Percentiles rank a stretch among this genome's conserved stretches.
phyloP scores from a whole-genome alignment of 2,113 vertebrate genomes.

The Salminus brasiliensis region DNA sequence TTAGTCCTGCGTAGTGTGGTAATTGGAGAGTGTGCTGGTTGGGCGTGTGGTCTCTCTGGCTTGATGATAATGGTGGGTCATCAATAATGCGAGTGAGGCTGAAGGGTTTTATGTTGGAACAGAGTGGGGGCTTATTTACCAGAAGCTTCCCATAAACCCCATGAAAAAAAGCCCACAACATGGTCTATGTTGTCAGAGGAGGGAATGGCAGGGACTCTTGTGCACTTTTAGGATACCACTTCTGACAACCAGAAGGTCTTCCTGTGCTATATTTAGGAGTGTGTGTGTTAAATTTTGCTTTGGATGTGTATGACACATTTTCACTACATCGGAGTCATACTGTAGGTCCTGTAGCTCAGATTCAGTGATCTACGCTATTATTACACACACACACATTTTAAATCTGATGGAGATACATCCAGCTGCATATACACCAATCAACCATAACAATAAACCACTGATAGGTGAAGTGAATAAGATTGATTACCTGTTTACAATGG shows the following conservation, averaged over 20 bases:
- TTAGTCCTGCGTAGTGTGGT: conserved; percentile 69
- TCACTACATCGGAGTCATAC: conserved; percentile 6
- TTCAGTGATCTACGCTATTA: neutral
- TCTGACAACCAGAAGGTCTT: conserved; percentile 5
- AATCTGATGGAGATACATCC: too few relatives aligned
- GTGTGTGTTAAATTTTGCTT: conserved; percentile 40
- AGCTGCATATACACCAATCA: too few relatives aligned
- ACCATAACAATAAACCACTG: too few relatives aligned
- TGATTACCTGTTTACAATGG: too few relatives aligned
- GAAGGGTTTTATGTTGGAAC: conserved; percentile 67
- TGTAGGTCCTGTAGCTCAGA: neutral
- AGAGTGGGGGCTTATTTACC: conserved; percentile 54
- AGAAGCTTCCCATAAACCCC: conserved; percentile 49
- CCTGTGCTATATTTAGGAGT: conserved; percentile 26
- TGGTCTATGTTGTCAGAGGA: conserved; percentile 24
- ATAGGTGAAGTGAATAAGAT: too few relatives aligned
- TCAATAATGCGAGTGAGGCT: conserved; percentile 66
- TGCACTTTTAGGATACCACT: conserved; percentile 17
- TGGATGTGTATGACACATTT: conserved; percentile 11
- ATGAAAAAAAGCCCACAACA: conserved; percentile 10
- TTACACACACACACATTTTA: neutral
- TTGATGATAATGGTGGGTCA: conserved; percentile 69
- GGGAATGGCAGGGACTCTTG: conserved; percentile 11
- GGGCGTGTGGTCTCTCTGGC: conserved; percentile 66
- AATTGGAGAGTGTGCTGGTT: conserved; percentile 60